phyloP scores from a whole-genome alignment of 2,888 invertebrate species.

The Netelia virgata region DNA sequence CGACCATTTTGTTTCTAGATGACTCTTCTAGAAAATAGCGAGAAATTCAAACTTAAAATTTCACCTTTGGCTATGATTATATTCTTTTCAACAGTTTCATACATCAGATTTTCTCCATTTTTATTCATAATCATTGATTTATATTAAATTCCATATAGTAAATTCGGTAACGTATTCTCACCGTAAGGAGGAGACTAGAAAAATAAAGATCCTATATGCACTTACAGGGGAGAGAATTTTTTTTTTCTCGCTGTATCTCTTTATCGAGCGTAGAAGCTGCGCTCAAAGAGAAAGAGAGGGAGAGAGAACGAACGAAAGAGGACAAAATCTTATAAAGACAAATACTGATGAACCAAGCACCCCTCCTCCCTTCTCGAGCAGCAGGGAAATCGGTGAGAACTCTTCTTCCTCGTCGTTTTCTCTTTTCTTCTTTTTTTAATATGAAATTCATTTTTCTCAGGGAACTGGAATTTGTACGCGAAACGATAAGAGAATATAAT shows the following conservation, averaged over 20 bases:
- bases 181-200: conserved; percentile 66
- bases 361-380: conserved; percentile 34
- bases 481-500: conserved; percentile 34
- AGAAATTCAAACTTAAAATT: no score
- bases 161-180: conserved; percentile 65
- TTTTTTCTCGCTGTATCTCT: conserved; percentile 13
- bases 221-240: conserved; percentile 55
- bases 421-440: background rate
- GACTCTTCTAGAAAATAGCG: no score
- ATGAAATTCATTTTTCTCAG: conserved; percentile 2
- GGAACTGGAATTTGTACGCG: conserved; percentile 34
- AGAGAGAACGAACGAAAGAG: background rate
- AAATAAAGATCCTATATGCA: conserved; percentile 66
- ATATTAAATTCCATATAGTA: conserved; percentile 59
- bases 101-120: conserved; percentile 54
- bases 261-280: background rate
- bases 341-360: conserved; percentile 64
- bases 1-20: background rate
- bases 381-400: conserved; percentile 36
- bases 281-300: background rate
- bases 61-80: conserved; percentile 4
- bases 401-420: background rate
- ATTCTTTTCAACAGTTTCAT: conserved; percentile 50
- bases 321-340: conserved; percentile 63
- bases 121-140: conserved; percentile 49